Conservation (phyloP, 2,888 invertebrate species). For the Mellilla xanthometata region DNA sequence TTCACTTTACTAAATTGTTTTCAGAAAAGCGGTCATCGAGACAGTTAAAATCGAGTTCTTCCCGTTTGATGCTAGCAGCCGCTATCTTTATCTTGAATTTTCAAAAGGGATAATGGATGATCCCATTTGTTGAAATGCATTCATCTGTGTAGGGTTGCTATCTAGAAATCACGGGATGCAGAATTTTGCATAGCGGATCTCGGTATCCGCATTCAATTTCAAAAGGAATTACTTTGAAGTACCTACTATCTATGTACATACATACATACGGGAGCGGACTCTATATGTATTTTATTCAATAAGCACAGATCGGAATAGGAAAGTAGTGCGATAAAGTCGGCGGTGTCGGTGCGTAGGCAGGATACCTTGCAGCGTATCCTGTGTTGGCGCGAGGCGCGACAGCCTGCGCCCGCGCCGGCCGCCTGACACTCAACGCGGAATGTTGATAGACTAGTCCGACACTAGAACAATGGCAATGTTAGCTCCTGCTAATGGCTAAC, state of each 20-base stretch:
- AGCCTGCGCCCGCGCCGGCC: slow-evolving; percentile 33
- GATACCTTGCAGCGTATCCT: slow-evolving; percentile 26
- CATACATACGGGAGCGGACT: slow-evolving; percentile 19
- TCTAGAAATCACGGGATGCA: slow-evolving; percentile 6
- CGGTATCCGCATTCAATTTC: slow-evolving; percentile 11
- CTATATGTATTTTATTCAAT: slow-evolving; percentile 30
- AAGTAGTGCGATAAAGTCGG: slow-evolving; percentile 37
- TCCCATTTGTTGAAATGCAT: slow-evolving; percentile 8
- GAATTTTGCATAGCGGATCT: slow-evolving; percentile 6
- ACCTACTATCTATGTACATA: no score
- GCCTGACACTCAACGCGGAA: slow-evolving; percentile 50
- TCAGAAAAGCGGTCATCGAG: neutral
- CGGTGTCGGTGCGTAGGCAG: slow-evolving; percentile 29
- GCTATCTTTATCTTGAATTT: slow-evolving; percentile 5
- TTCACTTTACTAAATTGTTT: slow-evolving; percentile 9
- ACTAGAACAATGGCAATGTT: slow-evolving; percentile 52
- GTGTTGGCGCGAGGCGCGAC: slow-evolving; percentile 35
- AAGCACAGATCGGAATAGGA: slow-evolving; percentile 28
- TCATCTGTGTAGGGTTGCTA: neutral
- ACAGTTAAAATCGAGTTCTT: slow-evolving; percentile 4
- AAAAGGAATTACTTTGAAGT: slow-evolving; percentile 10
- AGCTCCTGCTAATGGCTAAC: slow-evolving; percentile 39
- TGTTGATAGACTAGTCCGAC: slow-evolving; percentile 58
- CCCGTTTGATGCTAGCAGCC: slow-evolving; percentile 1
- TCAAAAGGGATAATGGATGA: slow-evolving; percentile 6